Conservation (phyloP, 2,888 invertebrate species). For the Aphodius granarius region DNA sequence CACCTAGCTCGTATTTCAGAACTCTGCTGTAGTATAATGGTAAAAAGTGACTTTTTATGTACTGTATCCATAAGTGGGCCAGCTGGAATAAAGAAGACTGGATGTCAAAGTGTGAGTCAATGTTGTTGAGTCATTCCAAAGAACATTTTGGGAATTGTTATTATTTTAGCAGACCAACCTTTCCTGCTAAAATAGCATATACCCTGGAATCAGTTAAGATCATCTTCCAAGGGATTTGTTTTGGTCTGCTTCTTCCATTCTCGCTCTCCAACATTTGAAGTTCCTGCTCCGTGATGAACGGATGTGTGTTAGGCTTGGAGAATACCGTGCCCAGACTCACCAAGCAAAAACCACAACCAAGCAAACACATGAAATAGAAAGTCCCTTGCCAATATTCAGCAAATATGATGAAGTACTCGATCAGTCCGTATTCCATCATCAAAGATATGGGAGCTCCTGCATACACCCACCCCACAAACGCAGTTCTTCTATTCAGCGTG, state of each 20-base stretch:
- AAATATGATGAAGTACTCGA: not conserved
- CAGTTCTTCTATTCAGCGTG: not conserved
- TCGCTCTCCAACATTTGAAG: not conserved
- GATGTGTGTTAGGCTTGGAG: slow-evolving; percentile 9
- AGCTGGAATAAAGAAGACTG: not conserved
- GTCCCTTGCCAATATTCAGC: not conserved
- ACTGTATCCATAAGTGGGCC: slow-evolving; percentile 1
- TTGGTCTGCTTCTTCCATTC: not conserved
- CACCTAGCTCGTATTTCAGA: not conserved
- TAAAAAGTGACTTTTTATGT: not conserved
- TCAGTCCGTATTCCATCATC: not conserved
- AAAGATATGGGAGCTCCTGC: not conserved
- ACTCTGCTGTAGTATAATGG: not conserved
- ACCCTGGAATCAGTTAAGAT: slow-evolving; percentile 8
- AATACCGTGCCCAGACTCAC: not conserved
- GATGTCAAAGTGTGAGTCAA: no score
- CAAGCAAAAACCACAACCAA: not conserved
- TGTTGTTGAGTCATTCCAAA: no score
- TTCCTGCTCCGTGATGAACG: slow-evolving; percentile 13
- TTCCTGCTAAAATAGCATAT: slow-evolving; percentile 13
- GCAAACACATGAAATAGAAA: not conserved
- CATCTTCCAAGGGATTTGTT: slow-evolving; percentile 12
- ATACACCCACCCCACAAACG: not conserved
- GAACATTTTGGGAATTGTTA: not conserved
- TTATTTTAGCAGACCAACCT: not conserved